phyloP scores from a whole-genome alignment of 2,113 vertebrate genomes.

The Strix uralensis region DNA sequence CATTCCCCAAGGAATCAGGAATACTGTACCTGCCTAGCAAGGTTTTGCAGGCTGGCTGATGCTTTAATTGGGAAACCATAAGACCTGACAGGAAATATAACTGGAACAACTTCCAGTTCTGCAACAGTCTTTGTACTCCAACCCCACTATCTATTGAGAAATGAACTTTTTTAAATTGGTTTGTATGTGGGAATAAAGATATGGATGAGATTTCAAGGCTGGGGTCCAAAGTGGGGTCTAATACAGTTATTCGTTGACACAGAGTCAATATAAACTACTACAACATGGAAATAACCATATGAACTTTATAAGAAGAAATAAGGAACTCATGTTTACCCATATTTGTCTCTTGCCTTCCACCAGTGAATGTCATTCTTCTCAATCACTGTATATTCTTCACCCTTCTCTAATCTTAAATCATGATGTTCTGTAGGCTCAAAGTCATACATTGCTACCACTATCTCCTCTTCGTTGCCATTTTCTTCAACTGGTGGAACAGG shows the following conservation, averaged over 20 bases:
- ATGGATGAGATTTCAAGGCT: neutral
- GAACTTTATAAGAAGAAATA: neutral
- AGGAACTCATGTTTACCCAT: slow-evolving; percentile 74
- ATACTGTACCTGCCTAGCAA: neutral
- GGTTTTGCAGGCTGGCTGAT: neutral
- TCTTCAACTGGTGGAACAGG: slow-evolving; percentile 17
- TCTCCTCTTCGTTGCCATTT: slow-evolving; percentile 68
- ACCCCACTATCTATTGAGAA: neutral
- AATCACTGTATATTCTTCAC: slow-evolving; percentile 87
- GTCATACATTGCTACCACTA: slow-evolving; percentile 90
- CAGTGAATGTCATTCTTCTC: slow-evolving; percentile 89
- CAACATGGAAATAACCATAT: neutral
- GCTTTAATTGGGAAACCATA: neutral
- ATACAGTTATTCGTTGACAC: neutral
- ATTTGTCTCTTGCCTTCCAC: slow-evolving; percentile 87
- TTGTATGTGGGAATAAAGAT: neutral
- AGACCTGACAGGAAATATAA: neutral
- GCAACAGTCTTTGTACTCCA: neutral
- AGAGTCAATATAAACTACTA: neutral
- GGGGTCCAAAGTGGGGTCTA: neutral
- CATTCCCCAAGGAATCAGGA: neutral
- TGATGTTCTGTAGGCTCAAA: slow-evolving; percentile 85
- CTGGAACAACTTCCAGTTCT: neutral
- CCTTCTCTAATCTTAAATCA: slow-evolving; percentile 83
- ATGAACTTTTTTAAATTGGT: neutral